Evolutionary conservation across 2,113 vertebrate genomes (phyloP).

Genomic region (Eclectus roratus): DNA sequence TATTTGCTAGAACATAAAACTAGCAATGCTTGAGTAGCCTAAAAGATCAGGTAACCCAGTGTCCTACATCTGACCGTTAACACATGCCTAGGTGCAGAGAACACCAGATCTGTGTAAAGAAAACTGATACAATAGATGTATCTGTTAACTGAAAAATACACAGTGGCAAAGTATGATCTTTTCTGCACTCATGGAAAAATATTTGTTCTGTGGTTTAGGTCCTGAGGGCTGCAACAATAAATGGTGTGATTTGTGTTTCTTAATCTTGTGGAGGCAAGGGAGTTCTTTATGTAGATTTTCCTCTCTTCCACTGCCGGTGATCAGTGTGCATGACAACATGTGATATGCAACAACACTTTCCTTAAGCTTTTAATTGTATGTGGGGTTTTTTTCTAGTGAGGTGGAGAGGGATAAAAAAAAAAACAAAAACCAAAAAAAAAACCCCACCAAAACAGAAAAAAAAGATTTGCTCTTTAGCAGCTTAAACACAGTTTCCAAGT

Average conservation of each 20-base stretch:
- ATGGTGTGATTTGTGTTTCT: not conserved
- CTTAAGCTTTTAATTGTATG: not conserved
- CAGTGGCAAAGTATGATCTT: not conserved
- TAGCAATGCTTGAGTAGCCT: not conserved
- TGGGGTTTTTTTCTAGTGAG: not conserved
- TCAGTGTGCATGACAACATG: not conserved
- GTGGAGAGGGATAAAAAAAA: not conserved
- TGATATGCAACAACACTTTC: not conserved
- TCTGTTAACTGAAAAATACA: not conserved
- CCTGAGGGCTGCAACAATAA: not conserved
- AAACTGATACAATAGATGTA: not conserved
- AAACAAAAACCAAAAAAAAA: no score
- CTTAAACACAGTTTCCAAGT: not conserved
- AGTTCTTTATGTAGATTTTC: not conserved
- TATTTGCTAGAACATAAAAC: not conserved
- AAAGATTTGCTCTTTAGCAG: not conserved
- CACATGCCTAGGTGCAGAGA: not conserved
- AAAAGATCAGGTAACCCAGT: not conserved
- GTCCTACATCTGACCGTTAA: not conserved
- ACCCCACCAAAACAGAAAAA: not conserved
- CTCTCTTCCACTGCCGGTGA: not conserved
- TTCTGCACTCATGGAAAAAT: not conserved
- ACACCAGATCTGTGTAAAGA: not conserved
- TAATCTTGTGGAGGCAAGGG: not conserved
- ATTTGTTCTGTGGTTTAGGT: not conserved